Conservation (phyloP, 2,888 invertebrate genomes). For the Prosapia bicincta region DNA sequence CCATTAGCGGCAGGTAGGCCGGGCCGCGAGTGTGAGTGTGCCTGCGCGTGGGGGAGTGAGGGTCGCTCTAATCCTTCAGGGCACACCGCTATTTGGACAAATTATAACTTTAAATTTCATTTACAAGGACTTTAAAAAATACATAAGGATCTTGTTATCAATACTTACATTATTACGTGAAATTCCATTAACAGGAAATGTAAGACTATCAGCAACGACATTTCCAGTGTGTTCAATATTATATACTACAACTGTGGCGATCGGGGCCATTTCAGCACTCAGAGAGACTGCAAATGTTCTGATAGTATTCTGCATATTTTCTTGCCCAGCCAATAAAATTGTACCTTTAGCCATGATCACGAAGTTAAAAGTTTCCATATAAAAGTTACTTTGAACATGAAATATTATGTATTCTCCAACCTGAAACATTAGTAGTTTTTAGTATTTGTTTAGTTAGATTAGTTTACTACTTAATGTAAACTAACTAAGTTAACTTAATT, state of each 20-base stretch:
- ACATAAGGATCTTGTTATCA: no score
- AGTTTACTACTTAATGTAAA: no score
- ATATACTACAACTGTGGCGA: slow-evolving; percentile 86
- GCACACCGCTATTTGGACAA: no score
- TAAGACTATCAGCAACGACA: slow-evolving; percentile 87
- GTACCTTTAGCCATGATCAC: slow-evolving; percentile 91
- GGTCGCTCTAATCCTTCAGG: no score
- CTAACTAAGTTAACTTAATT: no score
- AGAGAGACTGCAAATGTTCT: slow-evolving; percentile 78
- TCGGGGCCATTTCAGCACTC: slow-evolving; percentile 89
- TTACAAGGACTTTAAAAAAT: no score
- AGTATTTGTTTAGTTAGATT: no score
- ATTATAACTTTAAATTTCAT: no score
- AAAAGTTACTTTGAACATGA: slow-evolving; percentile 89
- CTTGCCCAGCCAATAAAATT: slow-evolving; percentile 78
- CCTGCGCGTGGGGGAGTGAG: no score
- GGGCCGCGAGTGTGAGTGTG: no score
- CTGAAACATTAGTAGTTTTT: no score
- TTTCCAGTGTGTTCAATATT: slow-evolving; percentile 70
- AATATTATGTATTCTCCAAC: slow-evolving; percentile 94
- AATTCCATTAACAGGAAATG: slow-evolving; percentile 96
- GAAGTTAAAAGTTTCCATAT: slow-evolving; percentile 85
- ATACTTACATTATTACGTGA: slow-evolving; percentile 76
- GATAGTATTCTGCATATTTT: slow-evolving; percentile 77
- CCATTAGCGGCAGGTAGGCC: no score